These are phyloP conservation scores for Gallinago nigripennis DNA, from an alignment of 2,797 vertebrate species.

Conservation along the genomic window DNA sequence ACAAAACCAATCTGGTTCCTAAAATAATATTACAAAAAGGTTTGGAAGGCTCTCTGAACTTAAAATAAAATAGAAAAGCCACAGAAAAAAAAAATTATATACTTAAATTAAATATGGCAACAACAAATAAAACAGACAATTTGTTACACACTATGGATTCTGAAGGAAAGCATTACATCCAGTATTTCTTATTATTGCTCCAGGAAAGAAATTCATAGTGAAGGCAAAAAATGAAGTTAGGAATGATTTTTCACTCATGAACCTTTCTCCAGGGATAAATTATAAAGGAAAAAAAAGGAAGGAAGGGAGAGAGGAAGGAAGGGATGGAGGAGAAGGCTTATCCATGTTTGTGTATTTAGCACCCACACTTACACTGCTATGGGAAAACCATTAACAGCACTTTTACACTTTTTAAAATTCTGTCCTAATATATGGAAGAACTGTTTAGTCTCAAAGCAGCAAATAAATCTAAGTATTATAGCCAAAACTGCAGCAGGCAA, in stretches of 20 bases:
- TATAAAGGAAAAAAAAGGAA: slow-evolving; percentile 52
- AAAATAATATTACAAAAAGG: not conserved
- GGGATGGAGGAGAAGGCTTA: slow-evolving; percentile 11
- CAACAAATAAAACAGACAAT: slow-evolving; percentile 46
- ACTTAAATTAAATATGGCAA: slow-evolving; percentile 58
- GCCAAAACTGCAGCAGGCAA: not conserved
- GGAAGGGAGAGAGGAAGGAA: not conserved
- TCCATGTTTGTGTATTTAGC: slow-evolving; percentile 3
- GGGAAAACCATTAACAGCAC: not conserved
- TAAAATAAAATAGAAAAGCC: slow-evolving; percentile 26
- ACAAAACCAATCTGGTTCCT: not conserved
- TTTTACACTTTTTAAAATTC: not conserved
- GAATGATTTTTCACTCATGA: slow-evolving; percentile 67
- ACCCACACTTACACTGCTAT: not conserved
- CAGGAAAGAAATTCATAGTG: slow-evolving; percentile 55
- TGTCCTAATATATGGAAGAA: not conserved
- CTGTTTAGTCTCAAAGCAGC: not conserved
- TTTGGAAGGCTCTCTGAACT: not conserved
- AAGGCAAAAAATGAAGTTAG: slow-evolving; percentile 64
- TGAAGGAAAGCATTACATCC: slow-evolving; percentile 3
- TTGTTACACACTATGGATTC: slow-evolving; percentile 17
- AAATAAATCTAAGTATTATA: not conserved
- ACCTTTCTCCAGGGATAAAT: slow-evolving; percentile 55
- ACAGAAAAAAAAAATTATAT: slow-evolving; percentile 52
- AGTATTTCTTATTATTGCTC: slow-evolving; percentile 64